Conservation (phyloP, 2,888 invertebrate genomes). For the Yponomeuta sedellus region DNA sequence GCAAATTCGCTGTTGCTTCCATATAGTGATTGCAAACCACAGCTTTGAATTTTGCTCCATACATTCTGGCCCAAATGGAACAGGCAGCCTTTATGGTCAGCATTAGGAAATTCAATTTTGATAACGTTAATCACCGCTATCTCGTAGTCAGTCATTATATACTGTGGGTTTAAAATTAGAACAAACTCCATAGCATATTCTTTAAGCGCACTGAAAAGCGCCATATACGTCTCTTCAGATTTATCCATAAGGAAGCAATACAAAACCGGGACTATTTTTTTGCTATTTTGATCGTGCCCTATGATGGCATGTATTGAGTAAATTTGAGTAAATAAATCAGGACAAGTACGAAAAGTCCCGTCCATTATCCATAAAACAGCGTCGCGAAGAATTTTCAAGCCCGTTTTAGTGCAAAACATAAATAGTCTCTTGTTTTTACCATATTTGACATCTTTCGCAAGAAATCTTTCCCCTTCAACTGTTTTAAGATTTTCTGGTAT, state of each 20-base stretch:
- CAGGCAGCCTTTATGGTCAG: too few species aligned
- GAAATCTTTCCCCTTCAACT: background rate
- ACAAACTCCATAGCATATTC: conserved; percentile 3
- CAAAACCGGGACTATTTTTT: conserved; percentile 5
- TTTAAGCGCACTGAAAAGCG: conserved; percentile 9
- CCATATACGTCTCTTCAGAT: conserved; percentile 11
- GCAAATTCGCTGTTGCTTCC: too few species aligned
- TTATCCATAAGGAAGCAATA: conserved; percentile 6
- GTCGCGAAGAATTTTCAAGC: background rate
- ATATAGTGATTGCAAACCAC: too few species aligned
- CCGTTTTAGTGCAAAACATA: background rate
- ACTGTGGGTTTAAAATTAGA: background rate
- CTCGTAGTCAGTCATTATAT: background rate
- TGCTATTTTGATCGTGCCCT: background rate
- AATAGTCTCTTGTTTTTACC: background rate
- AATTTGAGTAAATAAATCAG: conserved; percentile 8
- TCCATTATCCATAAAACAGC: conserved; percentile 1
- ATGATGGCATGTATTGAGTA: conserved; percentile 7
- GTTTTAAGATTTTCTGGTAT: background rate
- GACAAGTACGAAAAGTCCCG: background rate
- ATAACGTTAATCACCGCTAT: too few species aligned
- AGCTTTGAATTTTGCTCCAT: too few species aligned
- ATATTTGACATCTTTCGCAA: background rate
- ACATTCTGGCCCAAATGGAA: too few species aligned
- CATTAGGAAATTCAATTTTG: too few species aligned